These are phyloP conservation scores for Metellina segmentata DNA, from an alignment of 2,888 invertebrate species.

Conservation along the genomic window DNA sequence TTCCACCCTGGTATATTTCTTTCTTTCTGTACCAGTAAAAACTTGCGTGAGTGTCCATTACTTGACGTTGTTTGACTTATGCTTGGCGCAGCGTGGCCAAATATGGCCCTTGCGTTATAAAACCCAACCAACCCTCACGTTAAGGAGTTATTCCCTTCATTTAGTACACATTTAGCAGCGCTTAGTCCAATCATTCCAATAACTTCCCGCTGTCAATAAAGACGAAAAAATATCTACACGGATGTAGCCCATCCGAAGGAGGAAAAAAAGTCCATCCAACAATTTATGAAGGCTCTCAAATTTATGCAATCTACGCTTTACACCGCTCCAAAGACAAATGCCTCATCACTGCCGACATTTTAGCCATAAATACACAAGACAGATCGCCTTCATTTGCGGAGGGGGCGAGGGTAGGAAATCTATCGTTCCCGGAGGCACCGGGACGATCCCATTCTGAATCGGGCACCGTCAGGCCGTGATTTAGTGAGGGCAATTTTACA, in stretches of 20 bases:
- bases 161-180: no score
- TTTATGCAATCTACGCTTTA: no score
- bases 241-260: neutral
- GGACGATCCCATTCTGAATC: neutral
- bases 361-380: constrained; percentile 10
- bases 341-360: constrained; percentile 21
- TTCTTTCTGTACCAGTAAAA: no score
- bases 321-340: constrained; percentile 13
- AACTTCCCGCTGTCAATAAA: no score
- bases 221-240: neutral
- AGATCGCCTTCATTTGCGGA: neutral
- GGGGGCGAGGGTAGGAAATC: neutral
- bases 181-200: no score
- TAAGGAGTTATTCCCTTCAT: no score
- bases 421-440: neutral
- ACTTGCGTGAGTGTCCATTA: no score
- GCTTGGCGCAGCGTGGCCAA: no score
- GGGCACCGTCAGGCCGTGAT: constrained; percentile 21
- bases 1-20: no score
- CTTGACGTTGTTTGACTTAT: no score
- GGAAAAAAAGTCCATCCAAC: neutral
- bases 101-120: no score
- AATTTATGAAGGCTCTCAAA: neutral
- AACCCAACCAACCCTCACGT: no score
- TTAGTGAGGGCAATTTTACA: constrained; percentile 73